Base-by-base conservation (phyloP, 2,888 invertebrate genomes). In the Drosophila fungiperda region DNA sequence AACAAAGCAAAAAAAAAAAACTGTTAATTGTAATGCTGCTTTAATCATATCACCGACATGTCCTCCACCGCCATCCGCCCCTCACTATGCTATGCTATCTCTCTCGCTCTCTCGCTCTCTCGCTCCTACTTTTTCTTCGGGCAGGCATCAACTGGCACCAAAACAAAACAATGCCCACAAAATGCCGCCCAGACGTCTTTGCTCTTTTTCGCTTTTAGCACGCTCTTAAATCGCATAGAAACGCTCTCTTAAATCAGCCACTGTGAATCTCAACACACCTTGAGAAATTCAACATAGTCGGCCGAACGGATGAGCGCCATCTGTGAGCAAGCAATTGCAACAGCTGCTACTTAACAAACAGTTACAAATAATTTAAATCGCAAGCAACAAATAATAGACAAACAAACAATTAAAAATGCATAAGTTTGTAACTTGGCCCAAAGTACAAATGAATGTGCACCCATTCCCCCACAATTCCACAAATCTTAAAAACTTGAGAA, bases 131-230 rank as follows among this genome's bases (percentile, higher is more conserved):
- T 9, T 12, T 5, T 5, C 12, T 23, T 23, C 11, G 15, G 53
- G 23, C 29, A 9, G 23, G 23, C 62, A 62, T 26, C n/a, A 48
- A 33, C 33, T 33, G 68, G 35, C 70, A 62, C 69, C 61, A 71
- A 71, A 69, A 57, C 70, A 69, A 71, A 71, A 69, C 69, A 70
- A 38, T 57, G 58, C 36, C 26, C 48, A 15, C 53, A 15, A 42
- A 71, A 64, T 52, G 59, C 71, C 59, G 63, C 53, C 54, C 59
- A 70, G 36, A 32, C 3, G 12, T 42, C 35, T 48, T 49, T 8
- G 9, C 23, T 15, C 15, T 45, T 15, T 15, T 20, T 15, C 7
- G 6, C 15, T 8, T 15, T 15, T 15, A 0, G 20, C 11, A 2
- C 53, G 50, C 57, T 69, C 68, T 69, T 69, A 54, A 29, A 26